Conservation (phyloP, 37 sponge, comb jelly and placozoan genomes). For the Spongilla lacustris region DNA sequence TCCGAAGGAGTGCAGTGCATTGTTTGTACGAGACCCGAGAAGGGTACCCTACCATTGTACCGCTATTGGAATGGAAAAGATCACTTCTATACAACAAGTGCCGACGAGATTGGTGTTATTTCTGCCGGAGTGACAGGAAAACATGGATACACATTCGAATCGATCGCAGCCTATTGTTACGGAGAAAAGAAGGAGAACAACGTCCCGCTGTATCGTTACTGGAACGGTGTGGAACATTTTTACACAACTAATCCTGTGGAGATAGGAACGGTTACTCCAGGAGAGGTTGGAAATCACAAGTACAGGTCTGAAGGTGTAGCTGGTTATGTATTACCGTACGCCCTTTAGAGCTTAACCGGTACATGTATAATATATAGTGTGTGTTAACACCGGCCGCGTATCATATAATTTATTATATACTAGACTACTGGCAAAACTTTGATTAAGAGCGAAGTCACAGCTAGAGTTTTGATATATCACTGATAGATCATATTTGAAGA, state of each 20-base stretch:
- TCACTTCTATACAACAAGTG: conserved; percentile 30
- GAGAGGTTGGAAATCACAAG: no score
- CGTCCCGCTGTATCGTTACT: conserved; percentile 13
- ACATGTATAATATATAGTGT: no score
- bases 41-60: neutral
- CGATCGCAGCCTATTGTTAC: conserved; percentile 21
- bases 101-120: conserved; percentile 3
- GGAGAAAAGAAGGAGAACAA: neutral
- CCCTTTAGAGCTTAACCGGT: no score
- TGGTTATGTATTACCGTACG: no score
- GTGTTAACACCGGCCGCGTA: no score
- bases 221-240: neutral
- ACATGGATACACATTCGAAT: conserved; percentile 8
- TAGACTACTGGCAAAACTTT: no score
- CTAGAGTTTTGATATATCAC: no score
- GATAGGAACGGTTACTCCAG: no score
- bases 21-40: neutral
- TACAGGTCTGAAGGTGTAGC: no score
- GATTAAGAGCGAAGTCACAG: no score
- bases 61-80: conserved; percentile 12
- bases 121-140: neutral
- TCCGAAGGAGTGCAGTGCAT: neutral
- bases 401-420: no score
- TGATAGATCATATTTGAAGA: no score
- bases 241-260: neutral